Conservation (phyloP, 1,140 invertebrate species). For the Bombus huntii region DNA sequence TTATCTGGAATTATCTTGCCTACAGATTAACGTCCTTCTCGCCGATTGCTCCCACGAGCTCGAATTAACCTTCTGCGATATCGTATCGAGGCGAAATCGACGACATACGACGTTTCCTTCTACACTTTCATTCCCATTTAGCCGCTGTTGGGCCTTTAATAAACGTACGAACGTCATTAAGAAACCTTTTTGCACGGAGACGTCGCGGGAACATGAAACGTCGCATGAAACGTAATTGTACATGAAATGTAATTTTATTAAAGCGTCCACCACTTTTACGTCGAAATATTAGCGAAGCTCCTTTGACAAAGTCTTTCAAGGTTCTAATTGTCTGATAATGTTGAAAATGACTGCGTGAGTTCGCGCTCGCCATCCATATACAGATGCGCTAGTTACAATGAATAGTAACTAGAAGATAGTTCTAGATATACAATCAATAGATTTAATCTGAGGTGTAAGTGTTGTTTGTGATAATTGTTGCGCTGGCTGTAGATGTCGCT, state of each 20-base stretch:
- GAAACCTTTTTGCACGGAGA: background rate
- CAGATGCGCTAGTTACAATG: no score
- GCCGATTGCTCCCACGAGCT: slow-evolving; percentile 10
- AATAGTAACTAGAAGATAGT: no score
- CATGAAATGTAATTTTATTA: background rate
- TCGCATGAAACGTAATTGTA: background rate
- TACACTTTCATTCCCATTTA: slow-evolving; percentile 3
- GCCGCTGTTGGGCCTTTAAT: background rate
- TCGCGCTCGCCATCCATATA: no score
- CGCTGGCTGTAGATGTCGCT: no score
- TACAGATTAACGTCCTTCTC: slow-evolving; percentile 13
- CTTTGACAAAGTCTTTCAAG: background rate
- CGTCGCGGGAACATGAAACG: background rate
- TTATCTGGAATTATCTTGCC: slow-evolving; percentile 2
- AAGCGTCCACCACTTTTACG: background rate
- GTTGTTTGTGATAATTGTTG: no score
- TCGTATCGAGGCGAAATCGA: background rate
- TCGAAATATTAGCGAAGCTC: background rate
- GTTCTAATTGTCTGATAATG: background rate
- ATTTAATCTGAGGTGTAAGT: no score
- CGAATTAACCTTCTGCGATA: slow-evolving; percentile 12
- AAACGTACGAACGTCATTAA: background rate
- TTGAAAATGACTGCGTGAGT: no score
- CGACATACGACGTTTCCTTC: background rate
- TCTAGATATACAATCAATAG: no score